Conservation (phyloP, 2,797 vertebrate species). For the Gobio occitaniae region DNA sequence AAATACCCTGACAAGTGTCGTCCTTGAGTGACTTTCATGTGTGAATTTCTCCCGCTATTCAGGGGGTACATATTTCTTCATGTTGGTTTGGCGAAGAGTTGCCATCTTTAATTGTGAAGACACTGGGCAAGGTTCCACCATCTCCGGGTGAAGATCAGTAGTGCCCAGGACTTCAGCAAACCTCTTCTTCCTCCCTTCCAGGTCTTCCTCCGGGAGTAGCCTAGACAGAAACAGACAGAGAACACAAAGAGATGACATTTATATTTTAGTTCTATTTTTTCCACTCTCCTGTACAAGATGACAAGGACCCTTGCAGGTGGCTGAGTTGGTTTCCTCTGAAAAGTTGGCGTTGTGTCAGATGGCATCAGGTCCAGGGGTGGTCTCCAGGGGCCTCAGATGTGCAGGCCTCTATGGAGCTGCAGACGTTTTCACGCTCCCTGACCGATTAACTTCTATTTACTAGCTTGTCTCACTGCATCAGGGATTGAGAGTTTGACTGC, state of each 20-base stretch:
- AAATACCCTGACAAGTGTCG: slow-evolving; percentile 61
- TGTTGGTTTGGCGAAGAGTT: slow-evolving; percentile 58
- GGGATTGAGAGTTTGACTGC: slow-evolving; percentile 66
- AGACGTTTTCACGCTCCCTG: slow-evolving; percentile 75
- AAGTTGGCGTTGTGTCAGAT: slow-evolving; percentile 25
- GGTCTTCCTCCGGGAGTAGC: slow-evolving; percentile 24
- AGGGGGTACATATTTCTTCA: slow-evolving; percentile 75
- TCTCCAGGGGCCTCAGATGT: slow-evolving; percentile 19
- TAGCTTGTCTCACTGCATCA: slow-evolving; percentile 75
- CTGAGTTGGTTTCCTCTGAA: slow-evolving; percentile 12
- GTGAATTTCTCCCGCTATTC: slow-evolving; percentile 61
- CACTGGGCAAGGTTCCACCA: slow-evolving; percentile 22
- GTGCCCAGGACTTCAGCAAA: not conserved
- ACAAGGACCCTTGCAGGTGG: not conserved
- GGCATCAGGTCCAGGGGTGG: slow-evolving; percentile 23
- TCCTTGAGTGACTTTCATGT: slow-evolving; percentile 79
- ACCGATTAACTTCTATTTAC: slow-evolving; percentile 79
- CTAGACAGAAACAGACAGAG: slow-evolving; percentile 27
- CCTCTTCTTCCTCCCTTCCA: slow-evolving; percentile 6
- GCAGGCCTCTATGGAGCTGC: slow-evolving; percentile 29
- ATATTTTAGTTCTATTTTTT: not conserved
- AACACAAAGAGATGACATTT: slow-evolving; percentile 15
- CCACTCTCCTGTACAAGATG: not conserved
- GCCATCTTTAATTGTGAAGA: slow-evolving; percentile 36
- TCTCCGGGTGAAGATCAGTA: slow-evolving; percentile 20